These are phyloP conservation scores for Drosophila tropicalis DNA, from an alignment of 1,140 invertebrate species.

Conservation along the genomic window DNA sequence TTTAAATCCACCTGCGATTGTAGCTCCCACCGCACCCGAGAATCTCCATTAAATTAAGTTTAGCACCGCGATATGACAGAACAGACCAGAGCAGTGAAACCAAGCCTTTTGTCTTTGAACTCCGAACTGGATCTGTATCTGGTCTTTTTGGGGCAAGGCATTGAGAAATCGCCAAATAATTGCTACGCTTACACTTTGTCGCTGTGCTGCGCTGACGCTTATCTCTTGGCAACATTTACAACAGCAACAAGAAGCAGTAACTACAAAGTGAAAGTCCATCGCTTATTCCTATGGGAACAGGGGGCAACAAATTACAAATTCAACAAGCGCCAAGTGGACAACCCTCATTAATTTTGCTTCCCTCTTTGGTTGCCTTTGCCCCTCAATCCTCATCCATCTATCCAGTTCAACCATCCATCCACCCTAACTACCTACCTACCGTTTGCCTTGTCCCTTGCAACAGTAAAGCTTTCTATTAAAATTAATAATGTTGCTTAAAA, in stretches of 20 bases:
- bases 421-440: background rate
- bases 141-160: slow-evolving; percentile 11
- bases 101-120: slow-evolving; percentile 68
- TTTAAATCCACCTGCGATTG: slow-evolving; percentile 44
- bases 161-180: slow-evolving; percentile 81
- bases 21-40: slow-evolving; percentile 40
- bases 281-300: slow-evolving; percentile 70
- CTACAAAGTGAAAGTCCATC: slow-evolving; percentile 38
- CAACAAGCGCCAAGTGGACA: slow-evolving; percentile 81
- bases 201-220: slow-evolving; percentile 61
- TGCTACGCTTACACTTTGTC: slow-evolving; percentile 78
- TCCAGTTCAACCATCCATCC: background rate
- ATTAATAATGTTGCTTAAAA: slow-evolving; percentile 79
- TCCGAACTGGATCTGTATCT: slow-evolving; percentile 8
- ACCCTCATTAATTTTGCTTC: slow-evolving; percentile 74
- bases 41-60: slow-evolving; percentile 75
- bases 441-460: background rate
- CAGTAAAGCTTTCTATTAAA: slow-evolving; percentile 78
- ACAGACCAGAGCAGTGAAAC: background rate
- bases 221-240: slow-evolving; percentile 75
- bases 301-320: slow-evolving; percentile 78
- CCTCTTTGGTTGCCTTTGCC: background rate
- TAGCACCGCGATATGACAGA: slow-evolving; percentile 66
- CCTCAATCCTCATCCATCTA: slow-evolving; percentile 15
- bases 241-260: slow-evolving; percentile 24